Percentiles rank a stretch among this genome's conserved stretches.
Conservation (phyloP, 2,888 invertebrate species). For the Brachypalpus laphriformis region DNA sequence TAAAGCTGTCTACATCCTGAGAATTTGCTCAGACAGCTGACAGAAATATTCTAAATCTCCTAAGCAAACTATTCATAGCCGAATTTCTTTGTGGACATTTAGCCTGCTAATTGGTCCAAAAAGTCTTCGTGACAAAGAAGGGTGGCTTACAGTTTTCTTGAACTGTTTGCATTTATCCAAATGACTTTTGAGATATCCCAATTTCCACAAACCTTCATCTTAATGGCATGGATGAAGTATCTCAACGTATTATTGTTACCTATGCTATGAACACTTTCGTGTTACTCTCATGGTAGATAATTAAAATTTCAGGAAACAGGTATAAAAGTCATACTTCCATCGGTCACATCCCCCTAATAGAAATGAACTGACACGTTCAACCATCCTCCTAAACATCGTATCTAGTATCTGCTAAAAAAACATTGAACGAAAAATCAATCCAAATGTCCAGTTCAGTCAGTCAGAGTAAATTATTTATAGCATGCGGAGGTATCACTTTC, state of each 20-base stretch:
- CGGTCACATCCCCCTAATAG: neutral
- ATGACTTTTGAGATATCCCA: no score
- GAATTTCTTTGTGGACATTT: no score
- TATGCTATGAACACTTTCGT: neutral
- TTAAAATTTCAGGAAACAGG: conserved; percentile 12
- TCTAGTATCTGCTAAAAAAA: neutral
- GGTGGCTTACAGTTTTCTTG: no score
- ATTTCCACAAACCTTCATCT: neutral
- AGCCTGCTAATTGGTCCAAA: no score
- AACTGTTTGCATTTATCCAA: no score
- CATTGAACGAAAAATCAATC: conserved; percentile 3
- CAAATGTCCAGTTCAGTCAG: conserved; percentile 18
- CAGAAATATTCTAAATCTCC: no score
- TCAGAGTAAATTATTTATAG: conserved; percentile 55
- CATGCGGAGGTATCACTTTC: conserved; percentile 46
- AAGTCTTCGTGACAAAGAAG: no score
- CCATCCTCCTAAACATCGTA: neutral
- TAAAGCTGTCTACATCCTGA: no score
- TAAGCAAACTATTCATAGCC: no score
- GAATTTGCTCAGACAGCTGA: no score
- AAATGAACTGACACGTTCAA: conserved; percentile 13
- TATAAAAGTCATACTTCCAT: neutral
- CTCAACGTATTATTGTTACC: no score
- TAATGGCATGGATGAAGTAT: no score
- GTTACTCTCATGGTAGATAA: neutral